phyloP scores from a whole-genome alignment of 2,888 invertebrate species.

The Yponomeuta cagnagella region DNA sequence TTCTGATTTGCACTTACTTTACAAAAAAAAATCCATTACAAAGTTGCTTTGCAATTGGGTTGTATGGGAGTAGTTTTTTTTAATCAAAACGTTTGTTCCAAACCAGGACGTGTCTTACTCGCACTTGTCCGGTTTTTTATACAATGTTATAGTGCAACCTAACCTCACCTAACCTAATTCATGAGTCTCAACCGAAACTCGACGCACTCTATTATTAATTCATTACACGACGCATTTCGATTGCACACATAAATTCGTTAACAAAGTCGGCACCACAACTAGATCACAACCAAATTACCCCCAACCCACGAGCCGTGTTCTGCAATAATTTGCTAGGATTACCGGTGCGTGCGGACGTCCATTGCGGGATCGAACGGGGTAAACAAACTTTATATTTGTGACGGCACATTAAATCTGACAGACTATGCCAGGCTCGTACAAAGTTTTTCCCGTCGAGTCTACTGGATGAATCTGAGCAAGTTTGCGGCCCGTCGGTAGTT shows the following conservation, averaged over 20 bases:
- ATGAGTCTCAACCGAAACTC: no score
- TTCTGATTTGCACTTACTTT: no score
- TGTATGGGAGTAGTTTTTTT: no score
- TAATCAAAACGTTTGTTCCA: no score
- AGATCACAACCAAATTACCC: constrained; percentile 26
- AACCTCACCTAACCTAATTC: no score
- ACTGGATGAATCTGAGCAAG: constrained; percentile 20
- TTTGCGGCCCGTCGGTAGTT: constrained; percentile 21
- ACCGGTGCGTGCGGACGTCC: constrained; percentile 21
- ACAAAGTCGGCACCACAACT: neutral
- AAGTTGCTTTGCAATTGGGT: no score
- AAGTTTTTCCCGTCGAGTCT: constrained; percentile 17
- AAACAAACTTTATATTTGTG: neutral
- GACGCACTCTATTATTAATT: no score
- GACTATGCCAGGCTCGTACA: constrained; percentile 4
- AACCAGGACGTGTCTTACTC: no score
- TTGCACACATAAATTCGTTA: neutral
- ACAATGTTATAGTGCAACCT: no score
- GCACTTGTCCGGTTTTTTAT: no score
- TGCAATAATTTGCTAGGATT: constrained; percentile 30
- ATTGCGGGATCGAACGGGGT: neutral
- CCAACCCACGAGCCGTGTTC: constrained; percentile 25
- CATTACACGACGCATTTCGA: neutral
- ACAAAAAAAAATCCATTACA: no score
- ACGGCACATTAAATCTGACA: neutral